Base-by-base conservation (phyloP, 2,888 invertebrate genomes). In the Phanerotoma sp. region DNA sequence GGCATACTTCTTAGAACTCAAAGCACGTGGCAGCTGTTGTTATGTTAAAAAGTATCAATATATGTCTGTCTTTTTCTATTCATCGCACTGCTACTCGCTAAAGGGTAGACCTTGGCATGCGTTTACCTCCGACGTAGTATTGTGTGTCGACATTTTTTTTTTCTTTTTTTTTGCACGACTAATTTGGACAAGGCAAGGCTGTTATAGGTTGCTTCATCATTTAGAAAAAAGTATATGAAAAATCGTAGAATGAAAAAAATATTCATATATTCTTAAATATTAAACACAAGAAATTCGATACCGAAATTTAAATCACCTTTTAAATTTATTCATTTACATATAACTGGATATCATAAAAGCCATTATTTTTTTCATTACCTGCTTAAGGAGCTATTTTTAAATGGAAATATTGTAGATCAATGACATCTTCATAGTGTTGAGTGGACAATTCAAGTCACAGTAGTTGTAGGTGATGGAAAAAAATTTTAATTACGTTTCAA, bases 11-110 rank as follows among this genome's bases (percentile, higher is more conserved):
- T 38, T 21, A 48, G 48, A 48, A 48, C 15, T 33, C 15, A 5
- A 28, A 49, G 38, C 48, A 49, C 48, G 48, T 49, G 48, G 48
- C 48, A 49, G 48, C 25, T 49, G 48, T 48, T 22, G 47, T 47
- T 35, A 33, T 45, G 32, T 15, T 30, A 47, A 20, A 47, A 35
- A 33, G 22, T 35, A 47, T 47, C 37, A 20, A 47, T 47, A 47
- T 35, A 20, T 21, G n/a, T 38, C 38, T 38, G 18, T 35, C 33
- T n/a, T 16, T 38, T 20, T 18, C 18, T 18, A 11, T 38, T 38
- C 6, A 13, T 35, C 35, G 35, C 35, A 15, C 11, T 38, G 38
- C 18, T 20, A 5, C 15, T 11, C 11, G 25, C 33, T 25, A 37
- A 22, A n/a, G 18, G 35, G 15, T 37, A 47, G 37, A 47, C 47